phyloP scores from a whole-genome alignment of 2,113 vertebrate genomes.

The Lynx canadensis region DNA sequence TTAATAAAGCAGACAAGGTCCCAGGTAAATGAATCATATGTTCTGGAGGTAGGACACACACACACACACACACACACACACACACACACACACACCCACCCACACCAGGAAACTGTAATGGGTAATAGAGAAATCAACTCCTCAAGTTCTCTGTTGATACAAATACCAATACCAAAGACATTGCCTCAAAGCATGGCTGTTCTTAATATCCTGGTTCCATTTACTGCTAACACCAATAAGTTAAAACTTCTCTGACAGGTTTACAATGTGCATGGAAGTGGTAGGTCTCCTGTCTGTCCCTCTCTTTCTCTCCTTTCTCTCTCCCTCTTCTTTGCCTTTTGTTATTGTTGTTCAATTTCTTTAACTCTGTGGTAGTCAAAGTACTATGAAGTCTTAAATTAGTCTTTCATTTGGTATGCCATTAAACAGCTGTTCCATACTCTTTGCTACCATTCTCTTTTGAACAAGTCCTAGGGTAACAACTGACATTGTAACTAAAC shows the following conservation, averaged over 20 bases:
- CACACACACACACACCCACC: neutral
- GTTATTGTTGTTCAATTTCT: neutral
- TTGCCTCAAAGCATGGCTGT: neutral
- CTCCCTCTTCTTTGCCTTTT: neutral
- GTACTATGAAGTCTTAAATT: neutral
- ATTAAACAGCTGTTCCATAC: neutral
- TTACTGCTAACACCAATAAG: neutral
- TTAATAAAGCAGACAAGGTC: neutral
- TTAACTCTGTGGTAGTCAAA: neutral
- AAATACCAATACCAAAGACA: neutral
- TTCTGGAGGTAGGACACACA: neutral
- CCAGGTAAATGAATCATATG: neutral
- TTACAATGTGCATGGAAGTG: neutral
- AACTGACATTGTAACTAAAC: slow-evolving; percentile 36
- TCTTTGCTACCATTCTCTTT: neutral
- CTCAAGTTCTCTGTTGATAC: neutral
- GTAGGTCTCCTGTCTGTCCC: neutral
- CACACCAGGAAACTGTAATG: neutral
- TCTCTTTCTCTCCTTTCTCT: no score
- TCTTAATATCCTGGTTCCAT: neutral
- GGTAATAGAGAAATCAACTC: neutral
- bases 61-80: neutral
- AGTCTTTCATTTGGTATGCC: neutral
- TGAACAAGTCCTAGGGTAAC: slow-evolving; percentile 18
- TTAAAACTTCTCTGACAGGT: neutral